Base-by-base conservation (phyloP, 2,113 vertebrate species). In the Typhlomys cinereus region DNA sequence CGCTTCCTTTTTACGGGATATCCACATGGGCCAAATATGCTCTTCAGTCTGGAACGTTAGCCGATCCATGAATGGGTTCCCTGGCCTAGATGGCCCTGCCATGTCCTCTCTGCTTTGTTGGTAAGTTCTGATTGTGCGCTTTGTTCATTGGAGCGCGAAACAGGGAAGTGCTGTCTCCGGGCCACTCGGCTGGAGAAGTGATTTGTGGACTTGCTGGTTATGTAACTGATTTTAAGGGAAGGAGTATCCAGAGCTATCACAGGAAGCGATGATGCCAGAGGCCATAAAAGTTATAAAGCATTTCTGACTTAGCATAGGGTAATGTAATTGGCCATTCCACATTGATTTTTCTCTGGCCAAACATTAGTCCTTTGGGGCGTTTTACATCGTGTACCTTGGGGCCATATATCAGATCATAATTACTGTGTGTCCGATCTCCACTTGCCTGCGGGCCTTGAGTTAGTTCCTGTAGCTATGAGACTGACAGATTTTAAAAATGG, bases 401-500 rank as follows among this genome's bases (percentile, higher is more conserved):
- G 17, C 39, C 31, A 1, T 74, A 80, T 85, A 44, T 50, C 85
- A 81, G 59, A 70, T 92, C 2, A 18, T 27, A 52, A 14, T 73
- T 90, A 73, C 50, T 29, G 11, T 83, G 17, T 80, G n/a, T 89
- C 84, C 21, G 7, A 0, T 50, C 39, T n/a, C 25, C 90, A 48
- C 46, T 46, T 92, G 54, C 23, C 48, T 62, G 7, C 85, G 71
- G n/a, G 44, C 64, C 12, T 74, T 88, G 12, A 59, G 5, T 54
- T 94, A 81, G 48, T 86, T 91, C 5, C 2, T 74, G 13, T 80
- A 52, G 50, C 57, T 57, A 15, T 67, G 27, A 89, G 67, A 73
- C n/a, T 79, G 73, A 36, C 44, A 90, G 66, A 62, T 93, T 96
- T 93, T 54, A 88, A 95, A 96, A 92, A 91, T 70, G 90, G 34